Evolutionary conservation across 2,113 vertebrate genomes (phyloP).

Genomic region (Pelecanoides urinatrix): DNA sequence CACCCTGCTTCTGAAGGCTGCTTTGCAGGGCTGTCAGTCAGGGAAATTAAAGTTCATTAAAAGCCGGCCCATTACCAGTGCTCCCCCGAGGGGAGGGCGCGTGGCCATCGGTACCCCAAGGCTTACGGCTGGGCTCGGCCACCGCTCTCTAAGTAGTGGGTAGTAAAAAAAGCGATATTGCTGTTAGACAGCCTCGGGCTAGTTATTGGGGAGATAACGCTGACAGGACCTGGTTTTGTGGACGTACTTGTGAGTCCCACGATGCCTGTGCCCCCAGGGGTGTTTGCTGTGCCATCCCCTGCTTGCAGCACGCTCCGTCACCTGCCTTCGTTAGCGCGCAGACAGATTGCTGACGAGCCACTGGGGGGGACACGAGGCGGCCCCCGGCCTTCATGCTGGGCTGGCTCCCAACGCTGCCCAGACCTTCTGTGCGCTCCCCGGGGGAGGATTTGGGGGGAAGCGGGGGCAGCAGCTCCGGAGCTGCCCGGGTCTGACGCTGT

Average conservation of each 20-base stretch:
- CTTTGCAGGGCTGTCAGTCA: neutral
- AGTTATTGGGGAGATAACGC: fast-evolving
- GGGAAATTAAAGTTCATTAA: neutral
- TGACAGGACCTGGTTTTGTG: neutral
- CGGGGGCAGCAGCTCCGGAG: neutral
- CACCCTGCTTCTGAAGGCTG: neutral
- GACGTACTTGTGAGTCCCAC: neutral
- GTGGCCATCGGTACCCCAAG: neutral
- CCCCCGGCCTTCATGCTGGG: neutral
- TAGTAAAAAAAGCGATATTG: neutral
- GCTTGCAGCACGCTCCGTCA: neutral
- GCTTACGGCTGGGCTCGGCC: neutral
- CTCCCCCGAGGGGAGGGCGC: neutral
- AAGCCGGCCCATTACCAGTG: neutral
- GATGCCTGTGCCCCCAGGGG: neutral
- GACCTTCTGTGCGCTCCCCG: neutral
- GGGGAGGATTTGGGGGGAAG: neutral
- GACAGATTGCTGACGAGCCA: neutral
- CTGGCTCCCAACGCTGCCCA: neutral
- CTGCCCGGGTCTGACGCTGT: neutral
- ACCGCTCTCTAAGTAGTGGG: too few relatives aligned
- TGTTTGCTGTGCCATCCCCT: neutral
- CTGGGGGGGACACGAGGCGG: fast-evolving
- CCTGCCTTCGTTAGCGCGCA: neutral
- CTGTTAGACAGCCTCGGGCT: neutral